phyloP scores from a whole-genome alignment of 2,888 invertebrate species.

The Morpho helenor region DNA sequence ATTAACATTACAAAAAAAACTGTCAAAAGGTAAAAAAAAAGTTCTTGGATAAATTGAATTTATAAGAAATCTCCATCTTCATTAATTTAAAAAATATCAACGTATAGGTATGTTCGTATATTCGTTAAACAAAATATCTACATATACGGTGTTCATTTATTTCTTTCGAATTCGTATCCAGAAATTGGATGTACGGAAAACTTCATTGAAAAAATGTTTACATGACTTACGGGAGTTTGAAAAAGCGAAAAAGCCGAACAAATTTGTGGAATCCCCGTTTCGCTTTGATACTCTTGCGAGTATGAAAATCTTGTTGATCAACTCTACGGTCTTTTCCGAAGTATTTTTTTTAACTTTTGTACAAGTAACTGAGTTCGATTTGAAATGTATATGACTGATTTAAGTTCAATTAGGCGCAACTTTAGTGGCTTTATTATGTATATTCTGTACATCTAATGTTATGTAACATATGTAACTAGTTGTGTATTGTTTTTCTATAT shows the following conservation, averaged over 20 bases:
- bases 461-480: too few relatives aligned
- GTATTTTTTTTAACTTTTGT: constrained; percentile 22
- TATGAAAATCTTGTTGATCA: constrained; percentile 67
- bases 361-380: constrained; percentile 17
- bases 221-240: constrained; percentile 40
- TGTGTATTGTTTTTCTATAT: too few relatives aligned
- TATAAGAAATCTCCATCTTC: constrained; percentile 2
- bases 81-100: neutral
- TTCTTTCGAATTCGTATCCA: constrained; percentile 32
- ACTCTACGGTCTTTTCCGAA: constrained; percentile 48
- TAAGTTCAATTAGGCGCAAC: neutral
- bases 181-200: constrained; percentile 40
- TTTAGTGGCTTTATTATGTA: too few relatives aligned
- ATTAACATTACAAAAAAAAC: too few relatives aligned
- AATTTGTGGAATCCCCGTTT: constrained; percentile 54
- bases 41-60: neutral
- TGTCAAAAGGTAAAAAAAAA: neutral
- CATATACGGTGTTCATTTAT: constrained; percentile 27
- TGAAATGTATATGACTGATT: constrained; percentile 4
- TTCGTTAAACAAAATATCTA: constrained; percentile 23
- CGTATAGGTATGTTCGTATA: constrained; percentile 22
- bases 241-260: constrained; percentile 40
- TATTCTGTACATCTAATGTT: too few relatives aligned
- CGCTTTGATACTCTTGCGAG: constrained; percentile 60
- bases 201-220: constrained; percentile 39